These are phyloP conservation scores for Chironomus tepperi DNA, from an alignment of 1,140 invertebrate genomes.

Conservation along the genomic window DNA sequence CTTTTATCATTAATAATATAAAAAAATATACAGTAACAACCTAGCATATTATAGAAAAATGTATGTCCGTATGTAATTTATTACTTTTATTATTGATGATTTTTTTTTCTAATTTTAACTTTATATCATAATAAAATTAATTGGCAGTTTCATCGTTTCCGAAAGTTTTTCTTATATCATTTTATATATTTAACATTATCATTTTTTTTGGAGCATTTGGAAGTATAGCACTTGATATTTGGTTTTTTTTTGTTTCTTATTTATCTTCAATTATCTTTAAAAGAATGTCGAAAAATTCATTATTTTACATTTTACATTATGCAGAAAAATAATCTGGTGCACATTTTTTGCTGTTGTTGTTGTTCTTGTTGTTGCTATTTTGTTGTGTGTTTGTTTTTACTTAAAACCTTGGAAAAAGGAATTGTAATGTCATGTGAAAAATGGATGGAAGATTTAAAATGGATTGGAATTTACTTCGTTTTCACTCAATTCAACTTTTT, in stretches of 20 bases:
- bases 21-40: no score
- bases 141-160: constrained; percentile 6
- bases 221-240: constrained; percentile 8
- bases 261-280: neutral
- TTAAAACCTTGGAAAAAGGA: no score
- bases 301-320: neutral
- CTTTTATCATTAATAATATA: neutral
- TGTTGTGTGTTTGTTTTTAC: neutral
- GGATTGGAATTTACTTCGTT: no score
- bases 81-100: no score
- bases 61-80: no score
- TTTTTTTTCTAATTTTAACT: neutral
- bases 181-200: neutral
- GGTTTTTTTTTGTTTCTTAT: neutral
- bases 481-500: no score
- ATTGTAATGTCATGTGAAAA: no score
- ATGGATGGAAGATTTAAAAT: no score
- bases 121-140: constrained; percentile 15
- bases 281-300: neutral
- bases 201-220: constrained; percentile 10
- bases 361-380: neutral
- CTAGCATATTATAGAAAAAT: no score
- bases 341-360: neutral
- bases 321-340: neutral
- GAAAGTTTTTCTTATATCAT: neutral